Percentiles rank a stretch among this genome's conserved stretches.
Evolutionary conservation across 2,113 vertebrate species (phyloP).

Genomic region (Emydocephalus ijimae): DNA sequence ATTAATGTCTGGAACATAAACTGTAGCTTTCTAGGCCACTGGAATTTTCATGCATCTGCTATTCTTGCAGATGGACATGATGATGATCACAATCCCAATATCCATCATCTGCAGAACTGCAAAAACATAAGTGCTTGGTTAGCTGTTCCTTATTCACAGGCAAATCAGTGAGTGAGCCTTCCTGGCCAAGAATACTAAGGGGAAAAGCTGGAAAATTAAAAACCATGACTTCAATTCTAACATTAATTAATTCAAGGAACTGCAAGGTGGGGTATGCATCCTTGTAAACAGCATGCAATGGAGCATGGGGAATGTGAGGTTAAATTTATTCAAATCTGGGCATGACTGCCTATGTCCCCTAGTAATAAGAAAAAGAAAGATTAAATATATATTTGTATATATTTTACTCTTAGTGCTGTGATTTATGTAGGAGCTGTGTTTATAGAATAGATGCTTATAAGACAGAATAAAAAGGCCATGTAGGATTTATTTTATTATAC

Average conservation of each 20-base stretch:
- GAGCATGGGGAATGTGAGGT: background rate
- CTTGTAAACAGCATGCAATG: background rate
- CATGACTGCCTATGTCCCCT: background rate
- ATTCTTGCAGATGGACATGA: slow-evolving; percentile 35
- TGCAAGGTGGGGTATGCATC: background rate
- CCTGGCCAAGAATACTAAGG: background rate
- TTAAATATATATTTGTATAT: background rate
- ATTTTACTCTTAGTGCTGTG: background rate
- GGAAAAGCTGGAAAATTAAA: background rate
- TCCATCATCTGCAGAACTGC: background rate
- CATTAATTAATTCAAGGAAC: background rate
- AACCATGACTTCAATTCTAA: background rate
- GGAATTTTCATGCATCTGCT: slow-evolving; percentile 53
- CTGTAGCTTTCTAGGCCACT: slow-evolving; percentile 54
- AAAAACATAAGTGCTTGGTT: background rate
- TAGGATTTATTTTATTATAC: background rate
- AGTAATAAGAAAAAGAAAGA: background rate
- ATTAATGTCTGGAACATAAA: slow-evolving; percentile 64
- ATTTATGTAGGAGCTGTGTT: background rate
- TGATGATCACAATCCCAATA: background rate
- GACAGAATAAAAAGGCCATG: background rate
- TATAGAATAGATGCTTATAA: background rate
- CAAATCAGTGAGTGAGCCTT: background rate
- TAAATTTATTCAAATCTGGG: background rate
- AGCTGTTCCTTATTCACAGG: background rate